Conservation (phyloP, 2,113 vertebrate genomes). For the Nothobranchius furzeri region DNA sequence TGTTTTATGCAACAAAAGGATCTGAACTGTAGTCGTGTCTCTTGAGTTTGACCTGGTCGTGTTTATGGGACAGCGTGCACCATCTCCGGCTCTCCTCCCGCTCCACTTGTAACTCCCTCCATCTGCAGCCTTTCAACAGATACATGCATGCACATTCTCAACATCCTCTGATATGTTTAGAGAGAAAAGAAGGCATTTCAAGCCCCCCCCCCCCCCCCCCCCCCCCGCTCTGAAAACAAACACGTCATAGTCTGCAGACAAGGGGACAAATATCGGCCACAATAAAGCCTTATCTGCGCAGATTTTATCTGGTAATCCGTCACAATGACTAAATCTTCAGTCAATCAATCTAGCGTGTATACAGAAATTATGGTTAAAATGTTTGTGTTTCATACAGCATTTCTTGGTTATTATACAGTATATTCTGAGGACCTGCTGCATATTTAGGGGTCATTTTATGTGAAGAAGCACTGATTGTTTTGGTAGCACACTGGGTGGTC, state of each 20-base stretch:
- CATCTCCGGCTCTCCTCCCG: slow-evolving; percentile 29
- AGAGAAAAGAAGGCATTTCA: slow-evolving; percentile 44
- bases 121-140: slow-evolving; percentile 15
- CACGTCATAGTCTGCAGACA: slow-evolving; percentile 36
- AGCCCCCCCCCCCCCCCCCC: slow-evolving; percentile 15
- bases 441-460: slow-evolving; percentile 44
- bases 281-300: not conserved
- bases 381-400: not conserved
- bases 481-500: slow-evolving; percentile 59
- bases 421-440: slow-evolving; percentile 11
- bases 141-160: slow-evolving; percentile 16
- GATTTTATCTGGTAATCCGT: not conserved
- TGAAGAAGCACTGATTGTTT: slow-evolving; percentile 55
- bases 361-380: not conserved
- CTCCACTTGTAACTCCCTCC: slow-evolving; percentile 2
- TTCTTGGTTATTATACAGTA: not conserved
- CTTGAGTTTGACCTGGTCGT: slow-evolving; percentile 28
- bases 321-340: not conserved
- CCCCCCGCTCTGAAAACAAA: slow-evolving; percentile 64
- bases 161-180: slow-evolving; percentile 35
- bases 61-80: slow-evolving; percentile 51
- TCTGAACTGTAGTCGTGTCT: not conserved
- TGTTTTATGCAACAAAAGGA: not conserved
- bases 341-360: not conserved
- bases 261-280: slow-evolving; percentile 8